Evolutionary conservation across 2,797 vertebrate species (phyloP), one percentile per base, ranked within the genome.

Genomic region (Melopsittacus undulatus): DNA sequence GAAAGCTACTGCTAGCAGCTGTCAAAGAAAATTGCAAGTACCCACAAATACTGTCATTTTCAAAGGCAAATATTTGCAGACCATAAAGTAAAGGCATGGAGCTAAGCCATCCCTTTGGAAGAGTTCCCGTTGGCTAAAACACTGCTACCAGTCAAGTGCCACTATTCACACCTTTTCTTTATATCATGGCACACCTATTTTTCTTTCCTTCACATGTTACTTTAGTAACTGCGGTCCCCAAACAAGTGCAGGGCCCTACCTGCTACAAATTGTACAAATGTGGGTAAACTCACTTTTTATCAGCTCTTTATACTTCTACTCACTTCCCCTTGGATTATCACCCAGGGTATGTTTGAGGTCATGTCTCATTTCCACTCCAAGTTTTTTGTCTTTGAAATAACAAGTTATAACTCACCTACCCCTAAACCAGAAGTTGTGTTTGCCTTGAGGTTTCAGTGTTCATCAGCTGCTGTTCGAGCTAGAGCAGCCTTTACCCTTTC

Each of bases 61-160:
- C 78, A 94, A 95, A 94, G 51, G 76, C 82, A 96, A 96, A 96
- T 92, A 95, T 96, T 96, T 95, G 84, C 74, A 87, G 48, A 94
- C 36, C 83, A 88, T 85, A 81, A 95, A 94, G 90, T 87, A 89
- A 92, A 94, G 66, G 76, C 51, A 48, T 66, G 79, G 73, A 89
- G n/a, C 73, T 87, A 91, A 95, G 73, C 89, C 79, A 96, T 93
- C 84, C 49, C 23, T 90, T 92, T 95, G 92, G 93, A 95, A 93
- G 66, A 69, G 66, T 52, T 94, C 87, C 94, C 16, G 3, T 26
- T 89, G 84, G 83, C 90, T 81, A 42, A 81, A 59, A 48, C n/a
- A 34, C n/a, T 66, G 75, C 49, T 87, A 46, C 49, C 75, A 45
- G 43, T n/a, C 43, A 81, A 62, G 57, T 78, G 68, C 54, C 73